Evolutionary conservation across 2,797 vertebrate species (phyloP), one percentile per base, ranked within the genome.

Genomic region (Pelochelys cantorii): DNA sequence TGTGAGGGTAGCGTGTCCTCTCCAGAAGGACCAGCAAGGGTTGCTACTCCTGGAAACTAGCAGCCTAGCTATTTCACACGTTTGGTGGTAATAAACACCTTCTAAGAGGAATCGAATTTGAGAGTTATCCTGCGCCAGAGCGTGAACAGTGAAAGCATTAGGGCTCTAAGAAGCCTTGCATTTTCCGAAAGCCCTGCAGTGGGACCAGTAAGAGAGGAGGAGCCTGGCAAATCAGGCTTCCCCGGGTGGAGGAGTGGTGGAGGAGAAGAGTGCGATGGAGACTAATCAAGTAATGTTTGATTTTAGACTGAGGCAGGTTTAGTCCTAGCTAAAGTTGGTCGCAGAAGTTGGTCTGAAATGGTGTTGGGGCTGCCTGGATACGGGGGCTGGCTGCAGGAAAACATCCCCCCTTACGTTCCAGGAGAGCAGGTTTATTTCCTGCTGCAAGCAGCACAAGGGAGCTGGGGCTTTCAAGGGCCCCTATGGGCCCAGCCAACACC

Each of bases 341-440:
- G 18, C 27, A 74, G 71, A 25, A 75, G 25, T 14, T 48, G 37
- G 37, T 13, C 27, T 25, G 34, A 48, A 75, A 75, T 25, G 6
- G 9, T 34, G 65, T 17, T n/a, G 18, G n/a, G 22, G 34, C 34
- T 74, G 22, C 71, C 37, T 74, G 34, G 12, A 42, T 22, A 42
- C 25, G 37, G 71, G 18, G 18, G 11, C 37, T 42, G n/a, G 34
- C 23, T 42, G 11, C 23, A 12, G 37, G 71, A 48, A 42, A 75
- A 7, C 7, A 0, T 12, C 37, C 7, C 71, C 1, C 37, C 48
- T 48, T 48, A 3, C 1, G n/a, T n/a, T 68, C 65, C 48, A 48
- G 37, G 71, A 48, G 37, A 75, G 37, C 12, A 15, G 13, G 14
- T 48, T 27, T 75, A 23, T 23, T 48, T 23, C 11, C 48, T 75